These are phyloP conservation scores for Dromaius novaehollandiae DNA, from an alignment of 2,113 vertebrate genomes.

Conservation along the genomic window DNA sequence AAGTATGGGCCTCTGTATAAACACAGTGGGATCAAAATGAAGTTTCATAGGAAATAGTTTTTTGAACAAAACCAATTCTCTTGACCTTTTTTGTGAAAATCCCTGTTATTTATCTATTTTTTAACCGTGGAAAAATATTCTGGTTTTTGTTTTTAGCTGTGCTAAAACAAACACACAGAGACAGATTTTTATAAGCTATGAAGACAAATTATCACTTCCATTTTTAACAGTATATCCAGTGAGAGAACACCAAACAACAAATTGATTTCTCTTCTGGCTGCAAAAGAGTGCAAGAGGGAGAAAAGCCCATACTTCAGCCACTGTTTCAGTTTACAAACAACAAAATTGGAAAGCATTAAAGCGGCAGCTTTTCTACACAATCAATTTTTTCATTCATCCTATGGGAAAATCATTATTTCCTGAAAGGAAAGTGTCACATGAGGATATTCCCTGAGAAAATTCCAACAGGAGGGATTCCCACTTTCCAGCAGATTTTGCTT, in stretches of 20 bases:
- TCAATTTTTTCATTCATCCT: neutral
- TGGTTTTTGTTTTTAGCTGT: no score
- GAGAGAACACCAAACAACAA: neutral
- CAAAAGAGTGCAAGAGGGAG: neutral
- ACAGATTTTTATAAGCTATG: neutral
- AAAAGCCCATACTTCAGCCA: neutral
- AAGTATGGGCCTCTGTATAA: neutral
- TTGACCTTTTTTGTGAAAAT: neutral
- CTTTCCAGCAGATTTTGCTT: neutral
- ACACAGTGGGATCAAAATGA: neutral
- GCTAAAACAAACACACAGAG: fast-evolving
- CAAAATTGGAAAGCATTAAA: neutral
- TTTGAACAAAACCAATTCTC: neutral
- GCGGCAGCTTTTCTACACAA: neutral
- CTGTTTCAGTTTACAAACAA: neutral
- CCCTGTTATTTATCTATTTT: neutral
- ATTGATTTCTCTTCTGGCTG: neutral
- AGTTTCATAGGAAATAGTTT: neutral
- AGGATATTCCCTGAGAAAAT: neutral
- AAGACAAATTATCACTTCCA: neutral
- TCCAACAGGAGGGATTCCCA: neutral
- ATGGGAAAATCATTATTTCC: neutral
- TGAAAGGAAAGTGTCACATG: neutral
- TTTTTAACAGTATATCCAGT: neutral
- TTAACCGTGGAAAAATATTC: neutral